These are phyloP conservation scores for Burhinus bistriatus DNA, from an alignment of 2,113 vertebrate genomes.

Conservation along the genomic window DNA sequence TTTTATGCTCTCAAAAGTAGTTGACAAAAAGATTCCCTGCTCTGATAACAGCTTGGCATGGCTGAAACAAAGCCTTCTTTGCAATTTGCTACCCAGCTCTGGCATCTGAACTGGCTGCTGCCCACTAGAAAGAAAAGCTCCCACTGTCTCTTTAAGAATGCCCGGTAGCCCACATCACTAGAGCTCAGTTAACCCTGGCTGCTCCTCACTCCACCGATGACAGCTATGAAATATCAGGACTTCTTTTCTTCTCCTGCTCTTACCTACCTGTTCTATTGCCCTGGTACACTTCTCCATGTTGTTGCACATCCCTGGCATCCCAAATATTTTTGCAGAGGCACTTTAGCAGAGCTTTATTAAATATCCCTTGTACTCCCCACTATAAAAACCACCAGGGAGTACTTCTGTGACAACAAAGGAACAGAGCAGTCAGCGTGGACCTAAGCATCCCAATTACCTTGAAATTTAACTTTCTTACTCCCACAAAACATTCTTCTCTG, in stretches of 20 bases:
- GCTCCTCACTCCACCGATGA: background rate
- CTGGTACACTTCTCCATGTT: background rate
- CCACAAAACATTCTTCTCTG: background rate
- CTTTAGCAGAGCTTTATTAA: background rate
- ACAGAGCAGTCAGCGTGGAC: background rate
- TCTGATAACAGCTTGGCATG: slow-evolving; percentile 25
- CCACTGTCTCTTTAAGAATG: slow-evolving; percentile 69
- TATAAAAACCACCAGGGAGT: background rate
- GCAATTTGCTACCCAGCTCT: slow-evolving; percentile 10
- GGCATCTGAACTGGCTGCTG: slow-evolving; percentile 63
- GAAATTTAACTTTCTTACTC: background rate
- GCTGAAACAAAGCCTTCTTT: slow-evolving; percentile 71
- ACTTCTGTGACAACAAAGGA: background rate
- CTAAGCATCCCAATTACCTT: background rate
- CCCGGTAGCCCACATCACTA: slow-evolving; percentile 52
- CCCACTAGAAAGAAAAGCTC: slow-evolving; percentile 62
- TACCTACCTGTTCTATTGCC: background rate
- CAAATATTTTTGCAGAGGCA: background rate
- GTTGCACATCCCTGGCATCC: background rate
- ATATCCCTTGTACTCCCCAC: background rate
- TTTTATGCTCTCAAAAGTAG: background rate
- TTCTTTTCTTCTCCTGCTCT: background rate
- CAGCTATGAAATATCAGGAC: background rate
- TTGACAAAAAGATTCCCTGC: slow-evolving; percentile 26
- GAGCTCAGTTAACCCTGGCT: slow-evolving; percentile 52